Evolutionary conservation across 92 coral and sea anemone genomes (phyloP).

Genomic region (Zoanthus sansibaricus): DNA sequence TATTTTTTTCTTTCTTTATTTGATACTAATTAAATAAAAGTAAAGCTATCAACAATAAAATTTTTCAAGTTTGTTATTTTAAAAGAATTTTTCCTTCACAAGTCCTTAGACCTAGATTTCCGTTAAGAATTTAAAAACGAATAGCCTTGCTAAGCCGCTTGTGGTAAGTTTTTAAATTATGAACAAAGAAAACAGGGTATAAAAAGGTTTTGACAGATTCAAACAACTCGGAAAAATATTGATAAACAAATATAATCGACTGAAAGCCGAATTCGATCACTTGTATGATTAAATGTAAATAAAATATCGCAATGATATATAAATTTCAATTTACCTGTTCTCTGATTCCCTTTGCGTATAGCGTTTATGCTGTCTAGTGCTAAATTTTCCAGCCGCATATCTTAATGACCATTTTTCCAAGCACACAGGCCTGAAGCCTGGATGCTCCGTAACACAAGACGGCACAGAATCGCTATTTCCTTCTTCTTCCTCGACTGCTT

Average conservation of each 20-base stretch:
- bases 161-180: not conserved
- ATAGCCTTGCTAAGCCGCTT: conserved; percentile 9
- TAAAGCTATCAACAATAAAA: not conserved
- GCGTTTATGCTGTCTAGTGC: conserved; percentile 1
- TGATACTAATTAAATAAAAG: no score
- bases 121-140: conserved; percentile 14
- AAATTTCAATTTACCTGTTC: conserved; percentile 1
- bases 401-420: not conserved
- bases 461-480: not conserved
- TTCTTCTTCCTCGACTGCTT: conserved; percentile 10
- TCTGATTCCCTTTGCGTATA: conserved; percentile 16
- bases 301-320: not conserved
- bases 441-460: not conserved
- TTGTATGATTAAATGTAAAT: not conserved
- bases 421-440: conserved; percentile 20
- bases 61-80: conserved; percentile 14
- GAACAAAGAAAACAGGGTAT: not conserved
- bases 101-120: conserved; percentile 11
- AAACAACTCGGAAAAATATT: not conserved
- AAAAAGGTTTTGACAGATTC: not conserved
- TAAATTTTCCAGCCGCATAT: not conserved
- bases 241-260: conserved; percentile 5
- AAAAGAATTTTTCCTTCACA: conserved; percentile 12
- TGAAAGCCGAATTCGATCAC: conserved; percentile 5
- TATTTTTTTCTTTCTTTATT: no score